Conservation (phyloP, 2,113 vertebrate genomes). For the Bungarus multicinctus region DNA sequence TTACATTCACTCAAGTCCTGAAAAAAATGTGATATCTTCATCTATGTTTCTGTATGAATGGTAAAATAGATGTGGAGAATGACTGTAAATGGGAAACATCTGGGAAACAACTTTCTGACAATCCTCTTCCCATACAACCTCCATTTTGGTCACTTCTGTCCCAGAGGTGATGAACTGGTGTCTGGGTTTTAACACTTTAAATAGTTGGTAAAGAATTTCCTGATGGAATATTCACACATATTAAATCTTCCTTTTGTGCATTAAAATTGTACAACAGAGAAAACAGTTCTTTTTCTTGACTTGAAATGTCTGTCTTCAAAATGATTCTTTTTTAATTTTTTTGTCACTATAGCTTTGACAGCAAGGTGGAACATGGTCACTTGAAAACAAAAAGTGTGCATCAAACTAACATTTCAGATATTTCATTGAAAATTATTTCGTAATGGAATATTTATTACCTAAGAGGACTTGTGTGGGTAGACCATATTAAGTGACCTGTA, state of each 20-base stretch:
- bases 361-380: constrained; percentile 58
- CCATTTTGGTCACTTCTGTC: not conserved
- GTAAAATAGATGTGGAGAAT: not conserved
- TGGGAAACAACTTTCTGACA: not conserved
- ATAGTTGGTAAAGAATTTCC: not conserved
- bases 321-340: constrained; percentile 38
- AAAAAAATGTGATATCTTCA: no score
- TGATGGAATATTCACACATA: not conserved
- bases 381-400: constrained; percentile 69
- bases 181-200: not conserved
- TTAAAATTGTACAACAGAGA: not conserved
- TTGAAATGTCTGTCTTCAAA: not conserved
- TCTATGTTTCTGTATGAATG: not conserved
- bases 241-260: not conserved
- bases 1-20: not conserved
- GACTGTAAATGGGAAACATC: not conserved
- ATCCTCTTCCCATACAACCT: not conserved
- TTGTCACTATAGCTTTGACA: constrained; percentile 51
- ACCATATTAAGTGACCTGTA: constrained; percentile 77
- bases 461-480: constrained; percentile 78
- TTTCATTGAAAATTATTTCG: constrained; percentile 71
- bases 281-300: not conserved
- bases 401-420: constrained; percentile 69
- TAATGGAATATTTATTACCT: constrained; percentile 78
- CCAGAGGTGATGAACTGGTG: not conserved